phyloP scores from a whole-genome alignment of 2,797 vertebrate species.

The Epinephelus coioides region DNA sequence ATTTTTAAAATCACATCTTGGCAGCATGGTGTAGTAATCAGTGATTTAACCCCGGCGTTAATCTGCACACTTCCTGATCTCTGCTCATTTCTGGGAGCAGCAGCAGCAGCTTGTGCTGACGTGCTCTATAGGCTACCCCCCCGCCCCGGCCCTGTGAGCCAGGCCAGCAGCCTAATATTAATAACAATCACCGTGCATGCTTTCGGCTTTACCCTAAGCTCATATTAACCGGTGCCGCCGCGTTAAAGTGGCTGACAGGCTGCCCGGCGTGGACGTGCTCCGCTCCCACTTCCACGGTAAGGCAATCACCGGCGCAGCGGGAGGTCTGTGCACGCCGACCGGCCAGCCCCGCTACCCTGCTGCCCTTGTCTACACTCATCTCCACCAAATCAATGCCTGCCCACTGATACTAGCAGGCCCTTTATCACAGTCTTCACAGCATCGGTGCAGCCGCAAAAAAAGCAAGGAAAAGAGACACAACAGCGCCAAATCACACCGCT shows the following conservation, averaged over 20 bases:
- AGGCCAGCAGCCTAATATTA: constrained; percentile 61
- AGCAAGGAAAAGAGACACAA: not conserved
- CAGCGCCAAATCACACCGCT: constrained; percentile 37
- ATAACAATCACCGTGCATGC: constrained; percentile 15
- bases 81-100: constrained; percentile 42
- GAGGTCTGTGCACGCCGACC: constrained; percentile 52
- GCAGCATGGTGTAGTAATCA: not conserved
- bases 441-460: constrained; percentile 29
- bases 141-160: constrained; percentile 58
- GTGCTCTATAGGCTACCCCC: constrained; percentile 61
- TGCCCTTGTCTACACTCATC: constrained; percentile 64
- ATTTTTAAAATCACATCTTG: not conserved
- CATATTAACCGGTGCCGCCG: constrained; percentile 12
- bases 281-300: constrained; percentile 19
- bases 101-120: constrained; percentile 75
- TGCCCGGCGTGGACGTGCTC: constrained; percentile 34
- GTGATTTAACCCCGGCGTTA: constrained; percentile 29
- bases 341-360: constrained; percentile 35
- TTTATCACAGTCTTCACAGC: constrained; percentile 50
- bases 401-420: constrained; percentile 68
- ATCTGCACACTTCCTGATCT: constrained; percentile 70
- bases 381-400: constrained; percentile 71
- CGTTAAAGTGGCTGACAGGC: constrained; percentile 1
- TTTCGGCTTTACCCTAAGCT: constrained; percentile 1
- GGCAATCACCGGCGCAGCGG: constrained; percentile 56